These are phyloP conservation scores for Calliopsis andreniformis DNA, from an alignment of 1,140 invertebrate genomes.

Conservation along the genomic window DNA sequence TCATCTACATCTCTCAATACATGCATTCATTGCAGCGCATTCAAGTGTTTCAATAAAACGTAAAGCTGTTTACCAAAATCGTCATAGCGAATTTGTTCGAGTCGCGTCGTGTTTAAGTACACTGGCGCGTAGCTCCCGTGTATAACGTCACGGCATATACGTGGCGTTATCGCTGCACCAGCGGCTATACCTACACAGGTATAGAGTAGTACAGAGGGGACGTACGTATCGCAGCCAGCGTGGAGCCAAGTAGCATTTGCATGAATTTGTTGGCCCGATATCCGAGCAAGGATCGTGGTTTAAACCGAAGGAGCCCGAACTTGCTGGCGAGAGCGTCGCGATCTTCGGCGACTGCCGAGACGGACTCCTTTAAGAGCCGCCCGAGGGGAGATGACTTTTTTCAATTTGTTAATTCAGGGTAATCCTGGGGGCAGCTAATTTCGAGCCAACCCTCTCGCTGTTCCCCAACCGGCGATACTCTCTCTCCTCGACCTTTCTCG, in stretches of 20 bases:
- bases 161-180: slow-evolving; percentile 64
- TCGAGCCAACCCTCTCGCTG: slow-evolving; percentile 53
- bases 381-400: slow-evolving; percentile 68
- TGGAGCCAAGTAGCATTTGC: slow-evolving; percentile 70
- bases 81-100: slow-evolving; percentile 58
- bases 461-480: slow-evolving; percentile 24
- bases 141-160: slow-evolving; percentile 61
- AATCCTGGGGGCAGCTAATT: slow-evolving; percentile 76
- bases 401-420: slow-evolving; percentile 79
- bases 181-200: slow-evolving; percentile 53
- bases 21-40: too few species aligned
- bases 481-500: slow-evolving; percentile 40
- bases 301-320: slow-evolving; percentile 61
- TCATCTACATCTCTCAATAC: too few species aligned
- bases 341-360: slow-evolving; percentile 16
- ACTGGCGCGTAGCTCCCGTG: slow-evolving; percentile 55
- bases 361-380: slow-evolving; percentile 59
- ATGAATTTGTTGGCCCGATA: slow-evolving; percentile 75
- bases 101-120: slow-evolving; percentile 53
- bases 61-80: slow-evolving; percentile 41
- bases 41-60: slow-evolving; percentile 27
- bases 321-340: slow-evolving; percentile 24
- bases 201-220: slow-evolving; percentile 38
- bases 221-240: slow-evolving; percentile 59
- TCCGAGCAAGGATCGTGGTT: slow-evolving; percentile 66